These are phyloP conservation scores for Lamprologus callipterus DNA, from an alignment of 2,113 vertebrate species.

Conservation along the genomic window DNA sequence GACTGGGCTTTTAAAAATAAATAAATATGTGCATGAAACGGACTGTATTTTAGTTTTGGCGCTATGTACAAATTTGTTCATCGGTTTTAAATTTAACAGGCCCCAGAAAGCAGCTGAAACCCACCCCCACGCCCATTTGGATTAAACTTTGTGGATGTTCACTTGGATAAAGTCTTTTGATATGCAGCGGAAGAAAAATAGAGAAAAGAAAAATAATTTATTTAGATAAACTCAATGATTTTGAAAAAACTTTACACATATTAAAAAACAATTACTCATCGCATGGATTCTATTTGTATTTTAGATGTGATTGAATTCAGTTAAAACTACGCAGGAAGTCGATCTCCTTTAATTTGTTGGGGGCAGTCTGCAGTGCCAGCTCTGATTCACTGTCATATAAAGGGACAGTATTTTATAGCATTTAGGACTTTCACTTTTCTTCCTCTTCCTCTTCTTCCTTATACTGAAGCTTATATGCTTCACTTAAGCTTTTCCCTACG, in stretches of 20 bases:
- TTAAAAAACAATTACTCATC: neutral
- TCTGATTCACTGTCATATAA: neutral
- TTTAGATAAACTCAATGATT: neutral
- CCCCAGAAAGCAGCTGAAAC: neutral
- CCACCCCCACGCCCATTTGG: neutral
- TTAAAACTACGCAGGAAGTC: neutral
- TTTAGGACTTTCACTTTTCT: neutral
- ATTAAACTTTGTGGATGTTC: neutral
- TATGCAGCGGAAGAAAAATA: neutral
- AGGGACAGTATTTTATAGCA: neutral
- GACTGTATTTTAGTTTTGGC: neutral
- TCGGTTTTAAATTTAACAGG: neutral
- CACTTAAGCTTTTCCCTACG: neutral
- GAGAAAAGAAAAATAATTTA: too few relatives aligned
- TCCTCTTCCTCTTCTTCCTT: neutral
- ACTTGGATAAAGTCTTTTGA: neutral
- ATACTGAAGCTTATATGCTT: neutral
- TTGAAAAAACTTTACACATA: neutral
- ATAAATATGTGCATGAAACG: neutral
- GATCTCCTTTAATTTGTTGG: neutral
- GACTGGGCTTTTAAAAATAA: neutral
- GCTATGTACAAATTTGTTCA: neutral
- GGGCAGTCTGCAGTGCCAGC: neutral
- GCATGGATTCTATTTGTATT: neutral
- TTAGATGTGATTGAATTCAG: neutral